Evolutionary conservation across 2,113 vertebrate species (phyloP).

Genomic region (Manacus vitellinus): DNA sequence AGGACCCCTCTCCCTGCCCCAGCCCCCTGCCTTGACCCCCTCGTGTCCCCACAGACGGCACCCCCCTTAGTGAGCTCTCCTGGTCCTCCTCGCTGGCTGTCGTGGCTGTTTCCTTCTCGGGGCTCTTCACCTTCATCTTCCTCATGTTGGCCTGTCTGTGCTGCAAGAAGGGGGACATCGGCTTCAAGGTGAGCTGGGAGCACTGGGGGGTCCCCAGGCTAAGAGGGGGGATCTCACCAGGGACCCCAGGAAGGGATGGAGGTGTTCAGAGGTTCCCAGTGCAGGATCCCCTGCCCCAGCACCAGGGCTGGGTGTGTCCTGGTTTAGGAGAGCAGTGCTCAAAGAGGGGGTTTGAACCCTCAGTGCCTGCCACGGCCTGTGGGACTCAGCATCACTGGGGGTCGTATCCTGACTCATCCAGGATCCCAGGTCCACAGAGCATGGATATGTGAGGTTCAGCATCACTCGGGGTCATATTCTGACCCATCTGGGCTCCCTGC

Average conservation of each 20-base stretch:
- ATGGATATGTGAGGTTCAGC: not conserved
- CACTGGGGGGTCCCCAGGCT: accelerated
- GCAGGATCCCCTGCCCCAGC: not conserved
- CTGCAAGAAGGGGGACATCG: constrained; percentile 91
- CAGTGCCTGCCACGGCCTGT: accelerated
- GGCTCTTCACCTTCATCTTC: constrained; percentile 91
- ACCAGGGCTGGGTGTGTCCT: not conserved
- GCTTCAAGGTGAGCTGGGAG: constrained; percentile 89
- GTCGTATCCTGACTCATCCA: no score
- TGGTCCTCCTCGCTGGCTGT: constrained; percentile 91
- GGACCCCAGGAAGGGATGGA: accelerated
- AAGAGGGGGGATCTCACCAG: accelerated
- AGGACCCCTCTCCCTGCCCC: no score
- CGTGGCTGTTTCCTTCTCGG: constrained; percentile 88
- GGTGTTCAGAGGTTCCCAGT: accelerated
- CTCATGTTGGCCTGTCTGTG: constrained; percentile 97
- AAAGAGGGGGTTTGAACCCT: not conserved
- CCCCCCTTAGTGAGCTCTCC: constrained; percentile 87
- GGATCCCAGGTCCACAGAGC: not conserved
- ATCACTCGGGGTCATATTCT: not conserved
- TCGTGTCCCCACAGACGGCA: constrained; percentile 82
- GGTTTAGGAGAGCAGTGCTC: accelerated
- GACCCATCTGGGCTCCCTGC: not conserved
- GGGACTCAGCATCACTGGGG: not conserved
- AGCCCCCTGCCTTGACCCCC: not conserved